Percentiles rank a stretch among this genome's conserved stretches.
Conservation (phyloP, 1,140 invertebrate genomes). For the Rhopalosiphum padi region DNA sequence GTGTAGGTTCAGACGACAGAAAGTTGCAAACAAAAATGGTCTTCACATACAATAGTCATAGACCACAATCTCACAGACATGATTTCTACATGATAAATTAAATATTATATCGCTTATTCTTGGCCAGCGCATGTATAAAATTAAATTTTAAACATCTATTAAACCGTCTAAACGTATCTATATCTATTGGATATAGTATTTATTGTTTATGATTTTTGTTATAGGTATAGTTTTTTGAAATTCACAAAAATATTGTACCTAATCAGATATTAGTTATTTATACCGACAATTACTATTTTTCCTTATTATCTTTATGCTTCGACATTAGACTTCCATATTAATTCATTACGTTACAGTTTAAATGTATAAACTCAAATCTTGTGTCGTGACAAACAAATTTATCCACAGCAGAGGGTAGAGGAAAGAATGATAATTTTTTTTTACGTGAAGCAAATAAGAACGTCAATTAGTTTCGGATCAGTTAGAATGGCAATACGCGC, state of each 20-base stretch:
- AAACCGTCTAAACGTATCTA: background rate
- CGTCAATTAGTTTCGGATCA: constrained; percentile 8
- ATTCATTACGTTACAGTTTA: background rate
- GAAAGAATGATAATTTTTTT: background rate
- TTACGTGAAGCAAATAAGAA: background rate
- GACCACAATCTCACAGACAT: background rate
- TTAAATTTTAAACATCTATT: background rate
- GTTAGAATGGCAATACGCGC: background rate
- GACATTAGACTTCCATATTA: background rate
- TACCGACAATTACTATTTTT: background rate
- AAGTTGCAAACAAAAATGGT: background rate
- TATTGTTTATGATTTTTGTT: background rate
- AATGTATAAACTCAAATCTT: background rate
- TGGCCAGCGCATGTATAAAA: background rate
- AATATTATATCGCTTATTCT: background rate
- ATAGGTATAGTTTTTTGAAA: background rate
- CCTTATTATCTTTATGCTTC: background rate
- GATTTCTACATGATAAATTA: background rate
- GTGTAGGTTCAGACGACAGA: background rate
- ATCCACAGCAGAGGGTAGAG: background rate
- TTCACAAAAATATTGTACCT: background rate
- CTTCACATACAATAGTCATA: background rate
- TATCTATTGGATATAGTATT: background rate
- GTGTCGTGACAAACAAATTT: constrained; percentile 16
- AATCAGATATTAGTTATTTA: background rate